Evolutionary conservation across 2,113 vertebrate genomes (phyloP).

Genomic region (Paramormyrops kingsleyae): DNA sequence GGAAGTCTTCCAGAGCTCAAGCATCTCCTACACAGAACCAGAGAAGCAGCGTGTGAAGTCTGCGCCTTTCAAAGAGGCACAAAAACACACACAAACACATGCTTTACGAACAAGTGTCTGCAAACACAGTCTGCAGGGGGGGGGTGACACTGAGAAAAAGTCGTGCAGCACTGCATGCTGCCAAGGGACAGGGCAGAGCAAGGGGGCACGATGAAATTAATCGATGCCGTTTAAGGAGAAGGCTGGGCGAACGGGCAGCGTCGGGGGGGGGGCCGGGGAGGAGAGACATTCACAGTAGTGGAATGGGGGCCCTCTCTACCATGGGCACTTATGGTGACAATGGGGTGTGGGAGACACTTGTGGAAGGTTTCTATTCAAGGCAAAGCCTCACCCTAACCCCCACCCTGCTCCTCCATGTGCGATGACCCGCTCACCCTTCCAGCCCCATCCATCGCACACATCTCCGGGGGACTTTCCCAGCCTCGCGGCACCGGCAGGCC

Average conservation of each 20-base stretch:
- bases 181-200: background rate
- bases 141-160: background rate
- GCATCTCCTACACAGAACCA: background rate
- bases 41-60: background rate
- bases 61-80: background rate
- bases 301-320: background rate
- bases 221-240: background rate
- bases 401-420: conserved; percentile 42
- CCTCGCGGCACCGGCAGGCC: conserved; percentile 41
- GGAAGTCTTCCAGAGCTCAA: background rate
- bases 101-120: conserved; percentile 10
- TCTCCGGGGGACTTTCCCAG: conserved; percentile 71
- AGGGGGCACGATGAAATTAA: background rate
- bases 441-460: conserved; percentile 15
- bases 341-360: conserved; percentile 31
- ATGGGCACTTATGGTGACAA: conserved; percentile 42
- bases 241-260: background rate
- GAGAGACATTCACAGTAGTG: background rate
- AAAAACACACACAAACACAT: conserved; percentile 8
- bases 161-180: background rate
- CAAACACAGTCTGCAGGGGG: background rate
- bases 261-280: background rate
- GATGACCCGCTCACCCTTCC: conserved; percentile 15
- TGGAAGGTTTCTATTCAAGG: conserved; percentile 51
- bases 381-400: conserved; percentile 42